Evolutionary conservation across 2,113 vertebrate genomes (phyloP), one percentile per base, ranked within the genome.

Genomic region (Spheniscus mendiculus): DNA sequence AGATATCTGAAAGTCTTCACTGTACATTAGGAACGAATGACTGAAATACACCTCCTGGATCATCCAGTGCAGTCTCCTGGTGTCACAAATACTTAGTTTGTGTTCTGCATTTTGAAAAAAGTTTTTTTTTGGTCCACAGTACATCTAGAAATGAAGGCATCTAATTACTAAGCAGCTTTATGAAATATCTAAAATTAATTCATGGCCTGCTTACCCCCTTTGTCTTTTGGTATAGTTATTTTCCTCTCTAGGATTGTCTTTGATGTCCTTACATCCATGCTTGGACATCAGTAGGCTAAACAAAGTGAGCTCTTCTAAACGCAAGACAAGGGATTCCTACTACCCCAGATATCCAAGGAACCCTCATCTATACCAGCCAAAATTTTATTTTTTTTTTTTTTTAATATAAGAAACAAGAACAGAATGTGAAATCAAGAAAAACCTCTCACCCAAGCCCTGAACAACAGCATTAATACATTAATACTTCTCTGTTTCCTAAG

Each of bases 201-300:
- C 1, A 27, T 38, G 13, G 10, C 15, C 26, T 50, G 3, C 6
- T 76, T 63, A 55, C 4, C 2, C 5, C 2, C 6, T 38, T 55
- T 65, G 6, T 55, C 11, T 56, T 81, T 32, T 63, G 27, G 5
- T 49, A 22, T 15, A 17, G 8, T 58, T n/a, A 22, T 36, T 78
- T 76, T 83, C 5, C 16, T 62, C 18, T 53, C 32, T 44, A 69
- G 14, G 7, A 40, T 59, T 79, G 44, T 38, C 29, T 73, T 70
- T 50, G 11, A 55, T 71, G 34, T 53, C 16, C 61, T 77, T 30
- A 25, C 9, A 63, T 34, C 4, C 19, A 11, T 49, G 23, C 3
- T 73, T 3, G 1, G 17, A 3, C 45, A 50, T 36, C 29, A 29
- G 9, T 17, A 50, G 29, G 12, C 45, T 56, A 45, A 80, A 83